These are phyloP conservation scores for Eupithecia insigniata DNA, from an alignment of 2,888 invertebrate genomes.

Conservation along the genomic window DNA sequence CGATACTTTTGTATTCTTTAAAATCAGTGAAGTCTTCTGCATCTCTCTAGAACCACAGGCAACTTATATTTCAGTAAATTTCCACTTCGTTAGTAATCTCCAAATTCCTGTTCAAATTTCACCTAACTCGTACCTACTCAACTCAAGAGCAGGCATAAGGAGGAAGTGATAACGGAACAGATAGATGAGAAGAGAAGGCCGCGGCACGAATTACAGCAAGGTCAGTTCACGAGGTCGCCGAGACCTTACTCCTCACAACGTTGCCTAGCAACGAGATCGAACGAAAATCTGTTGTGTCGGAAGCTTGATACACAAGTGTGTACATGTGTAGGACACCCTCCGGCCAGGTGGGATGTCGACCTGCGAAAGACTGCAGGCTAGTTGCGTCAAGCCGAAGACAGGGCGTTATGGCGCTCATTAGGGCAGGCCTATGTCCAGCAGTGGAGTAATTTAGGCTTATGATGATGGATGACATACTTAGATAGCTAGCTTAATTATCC, in stretches of 20 bases:
- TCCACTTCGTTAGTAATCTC: too few relatives aligned
- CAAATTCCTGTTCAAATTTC: neutral
- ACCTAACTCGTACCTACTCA: neutral
- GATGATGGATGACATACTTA: too few relatives aligned
- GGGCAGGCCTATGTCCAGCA: too few relatives aligned
- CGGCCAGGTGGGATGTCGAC: too few relatives aligned
- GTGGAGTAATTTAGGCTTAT: too few relatives aligned
- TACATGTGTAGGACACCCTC: too few relatives aligned
- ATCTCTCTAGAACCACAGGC: neutral
- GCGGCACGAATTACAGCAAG: constrained; percentile 40
- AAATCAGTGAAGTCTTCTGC: neutral
- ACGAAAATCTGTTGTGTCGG: neutral
- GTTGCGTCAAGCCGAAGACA: too few relatives aligned
- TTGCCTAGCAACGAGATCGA: constrained; percentile 27
- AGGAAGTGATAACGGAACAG: constrained; percentile 39
- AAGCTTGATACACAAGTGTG: neutral
- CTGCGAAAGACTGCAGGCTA: too few relatives aligned
- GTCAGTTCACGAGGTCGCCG: constrained; percentile 39
- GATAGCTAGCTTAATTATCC: too few relatives aligned
- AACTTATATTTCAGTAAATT: neutral
- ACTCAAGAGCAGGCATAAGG: constrained; percentile 31
- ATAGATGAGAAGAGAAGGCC: constrained; percentile 43
- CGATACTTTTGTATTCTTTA: too few relatives aligned
- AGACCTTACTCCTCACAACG: constrained; percentile 1
- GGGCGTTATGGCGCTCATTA: too few relatives aligned